These are phyloP conservation scores for Chelonus formosanus DNA, from an alignment of 2,888 invertebrate species.

Conservation along the genomic window DNA sequence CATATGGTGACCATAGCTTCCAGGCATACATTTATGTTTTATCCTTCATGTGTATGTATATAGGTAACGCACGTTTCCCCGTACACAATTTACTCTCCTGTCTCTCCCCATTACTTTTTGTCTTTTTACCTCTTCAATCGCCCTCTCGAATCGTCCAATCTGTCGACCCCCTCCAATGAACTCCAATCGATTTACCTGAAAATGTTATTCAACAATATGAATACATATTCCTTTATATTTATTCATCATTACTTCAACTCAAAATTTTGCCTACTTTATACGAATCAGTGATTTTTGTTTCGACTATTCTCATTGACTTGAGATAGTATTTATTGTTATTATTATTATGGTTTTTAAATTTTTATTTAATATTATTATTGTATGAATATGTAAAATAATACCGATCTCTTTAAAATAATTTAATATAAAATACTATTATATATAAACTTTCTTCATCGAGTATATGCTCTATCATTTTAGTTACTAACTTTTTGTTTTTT, in stretches of 20 bases:
- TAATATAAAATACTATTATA: too few species aligned
- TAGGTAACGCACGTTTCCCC: conserved; percentile 39
- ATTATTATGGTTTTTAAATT: too few species aligned
- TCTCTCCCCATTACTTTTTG: conserved; percentile 6
- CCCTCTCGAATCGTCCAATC: conserved; percentile 23
- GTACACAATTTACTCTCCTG: conserved; percentile 40
- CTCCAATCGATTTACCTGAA: conserved; percentile 24
- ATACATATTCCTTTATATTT: neutral
- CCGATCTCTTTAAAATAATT: too few species aligned
- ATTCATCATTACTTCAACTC: neutral
- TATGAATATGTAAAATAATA: too few species aligned
- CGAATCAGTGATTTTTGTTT: too few species aligned
- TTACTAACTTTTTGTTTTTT: too few species aligned
- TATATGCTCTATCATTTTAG: too few species aligned
- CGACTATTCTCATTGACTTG: too few species aligned
- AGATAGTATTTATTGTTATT: too few species aligned
- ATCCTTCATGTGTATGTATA: conserved; percentile 24
- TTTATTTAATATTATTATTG: too few species aligned
- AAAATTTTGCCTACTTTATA: too few species aligned
- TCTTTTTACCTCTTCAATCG: neutral
- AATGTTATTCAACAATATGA: neutral
- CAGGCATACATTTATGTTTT: conserved; percentile 34
- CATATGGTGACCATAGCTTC: conserved; percentile 60
- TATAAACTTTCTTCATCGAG: too few species aligned
- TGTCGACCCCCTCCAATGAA: conserved; percentile 25